phyloP scores from a whole-genome alignment of 2,888 invertebrate genomes.

The Keiferia lycopersicella region DNA sequence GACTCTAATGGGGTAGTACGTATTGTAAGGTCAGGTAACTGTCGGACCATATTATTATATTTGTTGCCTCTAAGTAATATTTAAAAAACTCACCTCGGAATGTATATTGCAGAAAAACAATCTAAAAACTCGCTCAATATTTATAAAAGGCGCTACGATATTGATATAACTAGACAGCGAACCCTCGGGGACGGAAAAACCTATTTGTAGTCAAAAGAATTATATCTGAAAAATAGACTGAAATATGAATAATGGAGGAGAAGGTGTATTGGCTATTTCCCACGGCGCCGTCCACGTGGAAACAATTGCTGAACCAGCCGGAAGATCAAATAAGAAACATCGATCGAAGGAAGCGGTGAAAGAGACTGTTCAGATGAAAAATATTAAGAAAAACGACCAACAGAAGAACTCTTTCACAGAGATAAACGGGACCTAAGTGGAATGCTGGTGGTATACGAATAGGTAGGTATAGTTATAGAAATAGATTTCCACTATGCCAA shows the following conservation, averaged over 20 bases:
- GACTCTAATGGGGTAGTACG: too few species aligned
- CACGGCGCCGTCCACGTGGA: background rate
- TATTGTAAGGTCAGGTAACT: too few species aligned
- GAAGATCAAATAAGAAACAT: conserved; percentile 17
- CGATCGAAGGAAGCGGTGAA: background rate
- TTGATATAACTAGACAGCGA: too few species aligned
- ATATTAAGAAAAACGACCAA: background rate
- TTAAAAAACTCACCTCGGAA: too few species aligned
- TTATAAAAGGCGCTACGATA: background rate
- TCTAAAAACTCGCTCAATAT: background rate
- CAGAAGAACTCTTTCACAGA: background rate
- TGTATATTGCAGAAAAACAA: too few species aligned
- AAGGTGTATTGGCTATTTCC: conserved; percentile 11
- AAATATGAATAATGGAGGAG: background rate
- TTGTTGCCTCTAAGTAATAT: too few species aligned
- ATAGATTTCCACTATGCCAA: too few species aligned
- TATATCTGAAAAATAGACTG: background rate
- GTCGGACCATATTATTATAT: too few species aligned
- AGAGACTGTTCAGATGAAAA: conserved; percentile 7
- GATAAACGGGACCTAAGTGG: too few species aligned
- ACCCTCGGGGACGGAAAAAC: background rate
- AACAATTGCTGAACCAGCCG: conserved; percentile 5
- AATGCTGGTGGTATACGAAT: too few species aligned
- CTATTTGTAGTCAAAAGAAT: background rate
- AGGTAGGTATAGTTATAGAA: too few species aligned